These are phyloP conservation scores for Pagetopsis macropterus DNA, from an alignment of 2,797 vertebrate species.

Conservation along the genomic window DNA sequence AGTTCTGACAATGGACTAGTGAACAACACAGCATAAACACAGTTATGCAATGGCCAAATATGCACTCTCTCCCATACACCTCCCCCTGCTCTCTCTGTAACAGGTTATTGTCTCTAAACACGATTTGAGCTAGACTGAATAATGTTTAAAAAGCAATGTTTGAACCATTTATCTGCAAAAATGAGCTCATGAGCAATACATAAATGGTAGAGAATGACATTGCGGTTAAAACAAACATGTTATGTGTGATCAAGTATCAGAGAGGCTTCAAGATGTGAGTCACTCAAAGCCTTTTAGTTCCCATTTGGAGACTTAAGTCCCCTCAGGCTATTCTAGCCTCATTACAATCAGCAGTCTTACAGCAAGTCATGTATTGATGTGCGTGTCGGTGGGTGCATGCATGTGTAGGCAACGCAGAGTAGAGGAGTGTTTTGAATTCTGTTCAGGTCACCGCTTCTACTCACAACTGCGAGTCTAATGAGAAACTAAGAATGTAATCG, in stretches of 20 bases:
- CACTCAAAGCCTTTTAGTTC: conserved; percentile 22
- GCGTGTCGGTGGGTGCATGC: not conserved
- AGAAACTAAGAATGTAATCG: conserved; percentile 39
- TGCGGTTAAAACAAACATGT: conserved; percentile 29
- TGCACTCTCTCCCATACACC: not conserved
- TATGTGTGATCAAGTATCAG: conserved; percentile 9
- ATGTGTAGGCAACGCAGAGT: not conserved
- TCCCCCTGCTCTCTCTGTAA: not conserved
- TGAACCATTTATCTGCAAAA: not conserved
- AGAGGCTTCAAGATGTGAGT: conserved; percentile 26
- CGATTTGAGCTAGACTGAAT: not conserved
- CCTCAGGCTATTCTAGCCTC: conserved; percentile 15
- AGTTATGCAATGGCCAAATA: conserved; percentile 56
- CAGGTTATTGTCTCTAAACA: conserved; percentile 12
- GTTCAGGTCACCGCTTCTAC: conserved; percentile 30
- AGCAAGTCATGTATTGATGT: conserved; percentile 1
- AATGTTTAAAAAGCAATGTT: not conserved
- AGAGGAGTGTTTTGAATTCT: conserved; percentile 28
- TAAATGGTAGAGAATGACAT: conserved; percentile 16
- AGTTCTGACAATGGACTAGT: conserved; percentile 45
- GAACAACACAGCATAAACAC: conserved; percentile 58
- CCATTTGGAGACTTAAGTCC: conserved; percentile 28
- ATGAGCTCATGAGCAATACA: conserved; percentile 26
- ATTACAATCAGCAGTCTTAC: conserved; percentile 21
- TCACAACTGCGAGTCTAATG: conserved; percentile 35